Evolutionary conservation across 2,797 vertebrate genomes (phyloP).

Genomic region (Catharus ustulatus): DNA sequence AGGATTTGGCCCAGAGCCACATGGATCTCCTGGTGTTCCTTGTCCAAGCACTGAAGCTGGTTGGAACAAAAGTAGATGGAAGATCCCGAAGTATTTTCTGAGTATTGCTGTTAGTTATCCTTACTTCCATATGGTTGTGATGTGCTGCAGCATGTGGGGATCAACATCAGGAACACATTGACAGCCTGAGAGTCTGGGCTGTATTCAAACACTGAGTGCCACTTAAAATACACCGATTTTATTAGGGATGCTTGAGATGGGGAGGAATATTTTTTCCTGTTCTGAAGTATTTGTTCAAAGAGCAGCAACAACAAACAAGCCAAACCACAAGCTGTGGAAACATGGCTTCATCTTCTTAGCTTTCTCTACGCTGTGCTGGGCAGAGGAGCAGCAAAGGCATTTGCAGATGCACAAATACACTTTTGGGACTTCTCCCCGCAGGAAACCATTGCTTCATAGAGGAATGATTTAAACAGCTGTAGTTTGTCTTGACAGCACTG

Average conservation of each 20-base stretch:
- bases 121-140: background rate
- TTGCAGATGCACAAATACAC: conserved; percentile 19
- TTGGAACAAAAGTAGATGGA: background rate
- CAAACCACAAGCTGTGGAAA: background rate
- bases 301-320: background rate
- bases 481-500: conserved; percentile 35
- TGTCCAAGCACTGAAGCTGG: background rate
- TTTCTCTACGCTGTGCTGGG: conserved; percentile 10
- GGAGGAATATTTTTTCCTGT: background rate
- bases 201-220: background rate
- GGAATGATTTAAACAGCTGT: conserved; percentile 53
- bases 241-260: background rate
- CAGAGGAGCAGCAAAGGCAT: conserved; percentile 27
- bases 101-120: background rate
- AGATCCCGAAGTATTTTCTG: background rate
- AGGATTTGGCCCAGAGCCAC: background rate
- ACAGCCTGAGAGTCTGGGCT: background rate
- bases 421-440: background rate
- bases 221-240: background rate
- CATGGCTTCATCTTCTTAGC: background rate
- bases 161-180: background rate
- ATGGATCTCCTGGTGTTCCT: background rate
- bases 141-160: background rate
- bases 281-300: conserved; percentile 7
- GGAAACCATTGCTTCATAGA: conserved; percentile 40